Evolutionary conservation across 2,113 vertebrate genomes (phyloP).

Genomic region (Corythaeola cristata): DNA sequence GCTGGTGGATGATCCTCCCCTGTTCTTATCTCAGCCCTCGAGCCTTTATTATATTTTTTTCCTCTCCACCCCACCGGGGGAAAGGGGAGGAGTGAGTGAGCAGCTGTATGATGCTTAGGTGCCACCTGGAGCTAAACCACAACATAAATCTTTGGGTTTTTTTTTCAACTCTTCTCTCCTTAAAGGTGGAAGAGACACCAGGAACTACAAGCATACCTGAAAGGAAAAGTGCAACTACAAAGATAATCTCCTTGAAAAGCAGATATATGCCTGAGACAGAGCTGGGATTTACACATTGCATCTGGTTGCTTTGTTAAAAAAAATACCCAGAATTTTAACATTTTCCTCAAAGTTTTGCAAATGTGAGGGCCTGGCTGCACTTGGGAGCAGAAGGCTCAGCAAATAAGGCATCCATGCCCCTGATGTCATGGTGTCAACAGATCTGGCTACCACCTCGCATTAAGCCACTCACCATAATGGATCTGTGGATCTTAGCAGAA

Average conservation of each 20-base stretch:
- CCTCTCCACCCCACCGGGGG: too few species aligned
- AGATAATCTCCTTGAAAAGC: background rate
- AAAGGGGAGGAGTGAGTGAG: too few species aligned
- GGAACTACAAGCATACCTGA: background rate
- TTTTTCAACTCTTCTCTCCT: background rate
- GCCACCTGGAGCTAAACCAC: too few species aligned
- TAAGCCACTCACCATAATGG: background rate
- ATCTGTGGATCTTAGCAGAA: background rate
- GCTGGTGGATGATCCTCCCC: too few species aligned
- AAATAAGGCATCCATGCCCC: background rate
- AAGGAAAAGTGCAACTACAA: background rate
- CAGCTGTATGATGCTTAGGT: too few species aligned
- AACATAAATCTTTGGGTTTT: accelerated
- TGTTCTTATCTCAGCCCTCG: too few species aligned
- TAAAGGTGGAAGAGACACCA: background rate
- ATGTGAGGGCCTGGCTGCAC: background rate
- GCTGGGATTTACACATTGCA: background rate
- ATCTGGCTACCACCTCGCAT: background rate
- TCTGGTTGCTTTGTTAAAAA: background rate
- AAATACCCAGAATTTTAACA: background rate
- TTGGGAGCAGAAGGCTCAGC: background rate
- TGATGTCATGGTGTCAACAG: background rate
- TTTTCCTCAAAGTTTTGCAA: background rate
- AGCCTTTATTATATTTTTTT: too few species aligned
- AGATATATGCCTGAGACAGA: background rate